Base-by-base conservation (phyloP, 2,888 invertebrate genomes). In the Globia sparganii region DNA sequence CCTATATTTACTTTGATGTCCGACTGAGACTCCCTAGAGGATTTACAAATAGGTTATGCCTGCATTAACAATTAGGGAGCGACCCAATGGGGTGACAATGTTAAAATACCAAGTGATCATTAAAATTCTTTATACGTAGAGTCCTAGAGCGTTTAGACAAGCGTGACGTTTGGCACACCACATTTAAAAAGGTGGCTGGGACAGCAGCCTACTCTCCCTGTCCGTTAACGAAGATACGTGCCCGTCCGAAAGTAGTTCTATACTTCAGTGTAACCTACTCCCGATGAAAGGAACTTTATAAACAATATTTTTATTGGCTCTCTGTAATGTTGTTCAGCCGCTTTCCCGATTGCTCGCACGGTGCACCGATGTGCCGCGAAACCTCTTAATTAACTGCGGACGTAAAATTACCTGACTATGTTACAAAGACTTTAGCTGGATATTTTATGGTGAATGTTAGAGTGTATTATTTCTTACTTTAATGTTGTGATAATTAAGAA, bases 311-410 rank as follows among this genome's bases (percentile, higher is more conserved):
- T 89, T 81, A 84, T 67, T 49, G 61, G 65, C 66, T 66, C 65
- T 80, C 70, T 81, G 70, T 64, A 56, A 71, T 58, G 58, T 28
- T 75, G 68, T 37, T 75, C 58, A 64, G 15, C 43, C 69, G 71
- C 80, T 87, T 89, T 89, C 81, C 70, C 66, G 67, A 80, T 87
- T 77, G 83, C 83, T 77, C 43, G 49, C 66, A 21, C 18, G n/a
- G 21, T 56, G 59, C 83, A 79, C 70, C 69, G n/a, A 43, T 61
- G 62, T 75, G 56, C 75, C 73, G 76, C 86, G 88, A 91, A 92
- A 92, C 88, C 87, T 92, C 91, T 93, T 91, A 91, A 94, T 94
- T 94, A 93, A 91, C 88, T 49, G 31, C 84, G 78, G 84, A 86
- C 86, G 87, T 92, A 93, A 94, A 93, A 94, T 93, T 91, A 93